phyloP scores from a whole-genome alignment of 1,140 invertebrate species.

The Cydia fagiglandana region DNA sequence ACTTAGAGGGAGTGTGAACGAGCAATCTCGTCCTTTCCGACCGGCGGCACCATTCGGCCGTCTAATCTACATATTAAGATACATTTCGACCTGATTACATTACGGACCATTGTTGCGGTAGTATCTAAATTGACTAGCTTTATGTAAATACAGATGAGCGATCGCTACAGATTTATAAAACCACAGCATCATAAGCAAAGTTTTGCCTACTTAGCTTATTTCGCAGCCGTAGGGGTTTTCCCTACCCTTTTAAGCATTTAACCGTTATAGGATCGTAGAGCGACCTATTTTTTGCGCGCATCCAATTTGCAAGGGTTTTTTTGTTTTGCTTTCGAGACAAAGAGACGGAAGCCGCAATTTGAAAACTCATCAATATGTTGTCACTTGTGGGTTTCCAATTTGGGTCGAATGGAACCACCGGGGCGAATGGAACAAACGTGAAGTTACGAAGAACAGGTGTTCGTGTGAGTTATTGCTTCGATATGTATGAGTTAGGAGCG shows the following conservation, averaged over 20 bases:
- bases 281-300: constrained; percentile 9
- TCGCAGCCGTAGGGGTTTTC: not conserved
- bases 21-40: constrained; percentile 3
- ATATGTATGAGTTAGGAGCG: constrained; percentile 40
- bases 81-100: constrained; percentile 25
- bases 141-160: constrained; percentile 5
- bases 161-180: constrained; percentile 15
- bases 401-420: constrained; percentile 38
- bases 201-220: no score
- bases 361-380: constrained; percentile 30
- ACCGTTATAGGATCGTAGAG: not conserved
- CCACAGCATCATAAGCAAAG: not conserved
- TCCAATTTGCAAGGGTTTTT: constrained; percentile 11
- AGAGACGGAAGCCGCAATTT: constrained; percentile 12
- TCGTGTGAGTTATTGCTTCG: constrained; percentile 43
- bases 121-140: constrained; percentile 3
- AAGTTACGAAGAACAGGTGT: constrained; percentile 46
- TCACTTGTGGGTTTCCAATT: constrained; percentile 36
- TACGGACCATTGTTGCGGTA: constrained; percentile 5
- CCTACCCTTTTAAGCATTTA: constrained; percentile 24
- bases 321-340: constrained; percentile 8
- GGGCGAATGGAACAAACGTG: constrained; percentile 41
- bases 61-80: constrained; percentile 25
- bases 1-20: not conserved
- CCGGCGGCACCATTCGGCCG: constrained; percentile 17